Evolutionary conservation across 2,888 invertebrate genomes (phyloP).

Genomic region (Oxytorus armatus): DNA sequence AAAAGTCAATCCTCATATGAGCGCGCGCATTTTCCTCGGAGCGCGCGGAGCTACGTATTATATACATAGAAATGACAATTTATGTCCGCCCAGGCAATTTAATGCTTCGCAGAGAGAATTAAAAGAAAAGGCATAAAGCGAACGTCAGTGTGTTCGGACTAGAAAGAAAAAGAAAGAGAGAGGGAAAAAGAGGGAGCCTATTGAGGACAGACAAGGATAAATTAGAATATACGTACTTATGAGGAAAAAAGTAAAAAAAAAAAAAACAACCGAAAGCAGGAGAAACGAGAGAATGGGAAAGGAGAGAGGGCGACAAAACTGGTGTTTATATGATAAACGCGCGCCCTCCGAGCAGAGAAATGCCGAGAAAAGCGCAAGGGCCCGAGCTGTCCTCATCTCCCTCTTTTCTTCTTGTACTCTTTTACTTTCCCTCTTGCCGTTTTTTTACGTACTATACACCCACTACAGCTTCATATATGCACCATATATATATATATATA

Average conservation of each 20-base stretch:
- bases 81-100: slow-evolving; percentile 16
- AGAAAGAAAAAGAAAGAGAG: not conserved
- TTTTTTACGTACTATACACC: slow-evolving; percentile 21
- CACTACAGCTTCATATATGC: not conserved
- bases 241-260: slow-evolving; percentile 13
- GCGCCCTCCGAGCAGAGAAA: slow-evolving; percentile 69
- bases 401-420: slow-evolving; percentile 45
- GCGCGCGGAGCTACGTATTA: no score
- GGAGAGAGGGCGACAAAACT: slow-evolving; percentile 44
- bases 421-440: slow-evolving; percentile 14
- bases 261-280: not conserved
- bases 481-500: not conserved
- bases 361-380: slow-evolving; percentile 80
- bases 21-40: not conserved
- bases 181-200: not conserved
- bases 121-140: slow-evolving; percentile 8
- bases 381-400: slow-evolving; percentile 61
- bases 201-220: not conserved
- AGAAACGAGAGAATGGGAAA: slow-evolving; percentile 56
- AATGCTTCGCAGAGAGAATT: not conserved
- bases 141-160: not conserved
- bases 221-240: not conserved
- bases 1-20: slow-evolving; percentile 16
- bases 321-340: slow-evolving; percentile 59
- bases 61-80: slow-evolving; percentile 4